phyloP scores from a whole-genome alignment of 1,140 invertebrate genomes.

The Drosophila ironensis region DNA sequence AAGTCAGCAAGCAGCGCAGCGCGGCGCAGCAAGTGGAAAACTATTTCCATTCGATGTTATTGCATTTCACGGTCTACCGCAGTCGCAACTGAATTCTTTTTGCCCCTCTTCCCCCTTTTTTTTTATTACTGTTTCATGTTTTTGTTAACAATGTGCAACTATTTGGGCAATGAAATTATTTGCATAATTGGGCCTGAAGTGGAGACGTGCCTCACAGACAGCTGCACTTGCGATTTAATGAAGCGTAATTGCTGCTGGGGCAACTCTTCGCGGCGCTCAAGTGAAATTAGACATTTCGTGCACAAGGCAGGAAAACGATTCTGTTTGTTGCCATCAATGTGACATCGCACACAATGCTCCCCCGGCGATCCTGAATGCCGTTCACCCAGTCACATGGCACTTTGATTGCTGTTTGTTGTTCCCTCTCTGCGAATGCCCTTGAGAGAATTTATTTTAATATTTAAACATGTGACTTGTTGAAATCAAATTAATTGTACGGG shows the following conservation, averaged over 20 bases:
- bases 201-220: slow-evolving; percentile 28
- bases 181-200: slow-evolving; percentile 59
- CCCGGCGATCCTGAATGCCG: not conserved
- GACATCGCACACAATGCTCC: not conserved
- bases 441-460: slow-evolving; percentile 45
- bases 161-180: slow-evolving; percentile 66
- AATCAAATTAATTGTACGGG: slow-evolving; percentile 1
- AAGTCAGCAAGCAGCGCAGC: too few relatives aligned
- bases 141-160: slow-evolving; percentile 54
- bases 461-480: slow-evolving; percentile 7
- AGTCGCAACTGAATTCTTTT: slow-evolving; percentile 22
- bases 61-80: slow-evolving; percentile 64
- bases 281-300: slow-evolving; percentile 52
- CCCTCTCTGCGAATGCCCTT: not conserved
- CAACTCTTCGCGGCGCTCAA: slow-evolving; percentile 35
- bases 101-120: not conserved
- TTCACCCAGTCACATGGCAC: slow-evolving; percentile 2
- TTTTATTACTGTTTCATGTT: slow-evolving; percentile 14
- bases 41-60: slow-evolving; percentile 72
- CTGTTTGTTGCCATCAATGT: slow-evolving; percentile 33
- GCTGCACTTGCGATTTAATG: slow-evolving; percentile 73
- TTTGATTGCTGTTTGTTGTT: slow-evolving; percentile 6
- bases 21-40: slow-evolving; percentile 51
- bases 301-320: slow-evolving; percentile 21
- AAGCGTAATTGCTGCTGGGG: slow-evolving; percentile 66